phyloP scores from a whole-genome alignment of 2,797 vertebrate species.

The Lacerta agilis region DNA sequence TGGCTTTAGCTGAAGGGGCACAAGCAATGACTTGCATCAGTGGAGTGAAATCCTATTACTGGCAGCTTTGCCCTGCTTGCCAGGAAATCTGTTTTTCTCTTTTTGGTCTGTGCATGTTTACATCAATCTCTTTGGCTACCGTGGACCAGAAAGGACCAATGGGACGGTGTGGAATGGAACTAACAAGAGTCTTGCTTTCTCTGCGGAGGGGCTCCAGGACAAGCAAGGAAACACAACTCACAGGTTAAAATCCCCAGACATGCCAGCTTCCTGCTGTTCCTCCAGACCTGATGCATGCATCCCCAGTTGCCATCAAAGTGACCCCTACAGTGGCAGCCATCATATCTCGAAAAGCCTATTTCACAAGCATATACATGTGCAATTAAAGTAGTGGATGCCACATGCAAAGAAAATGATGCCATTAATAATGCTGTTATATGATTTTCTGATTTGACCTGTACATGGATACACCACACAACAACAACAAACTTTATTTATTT shows the following conservation, averaged over 20 bases:
- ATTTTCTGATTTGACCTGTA: too few species aligned
- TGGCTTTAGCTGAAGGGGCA: neutral
- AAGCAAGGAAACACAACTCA: neutral
- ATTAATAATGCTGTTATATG: neutral
- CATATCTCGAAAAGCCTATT: neutral
- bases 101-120: neutral
- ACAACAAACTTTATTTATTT: too few species aligned
- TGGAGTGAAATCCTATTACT: neutral
- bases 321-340: neutral
- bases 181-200: neutral
- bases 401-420: neutral
- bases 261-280: neutral
- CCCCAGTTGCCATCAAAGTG: neutral
- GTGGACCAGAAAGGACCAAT: neutral
- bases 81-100: neutral
- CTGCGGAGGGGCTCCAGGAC: neutral
- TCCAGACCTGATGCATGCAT: neutral
- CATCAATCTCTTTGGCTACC: neutral
- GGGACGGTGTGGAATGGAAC: neutral
- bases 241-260: neutral
- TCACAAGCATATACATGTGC: neutral
- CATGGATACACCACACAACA: neutral
- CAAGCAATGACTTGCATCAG: neutral
- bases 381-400: neutral
- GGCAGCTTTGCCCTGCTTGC: neutral